Evolutionary conservation across 2,797 vertebrate species (phyloP), one percentile per base, ranked within the genome.

Genomic region (Sebastiscus albofasciatus): DNA sequence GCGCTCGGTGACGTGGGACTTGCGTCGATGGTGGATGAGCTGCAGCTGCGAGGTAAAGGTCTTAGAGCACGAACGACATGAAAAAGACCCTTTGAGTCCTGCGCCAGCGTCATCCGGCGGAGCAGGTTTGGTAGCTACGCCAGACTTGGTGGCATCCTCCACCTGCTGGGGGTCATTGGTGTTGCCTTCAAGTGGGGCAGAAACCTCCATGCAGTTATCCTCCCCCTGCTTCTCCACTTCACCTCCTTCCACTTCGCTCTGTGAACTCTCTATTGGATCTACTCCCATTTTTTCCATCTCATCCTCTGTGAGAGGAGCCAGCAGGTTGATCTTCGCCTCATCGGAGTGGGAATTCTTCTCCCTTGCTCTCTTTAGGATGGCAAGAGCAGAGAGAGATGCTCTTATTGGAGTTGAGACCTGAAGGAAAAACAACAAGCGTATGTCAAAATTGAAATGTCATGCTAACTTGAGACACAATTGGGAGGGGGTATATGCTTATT

Each of bases 61-160:
- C 92, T 97, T 97, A 0, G 88, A 68, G 81, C 97, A 98, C 0
- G 94, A 94, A 0, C 95, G 95, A 75, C 97, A 98, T 6, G 94
- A 90, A 72, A 96, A 95, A 3, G 82, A 2, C 18, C 24, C 81
- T 79, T 81, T 4, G 27, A 14, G 80, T 8, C n/a, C 60, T 5
- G 1, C 54, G 3, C n/a, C 36, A 0, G 76, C 4, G n/a, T 78
- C 60, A 13, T 36, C 49, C 2, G 1, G 2, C 12, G 83, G 20
- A 55, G 62, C 16, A 4, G 75, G 0, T 5, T 79, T 20, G 52
- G 55, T n/a, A 12, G 58, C 71, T 0, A 33, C 8, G 12, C n/a
- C 62, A 9, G 70, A 60, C 27, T 72, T 29, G 9, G 79, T 8
- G n/a, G 34, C 34, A 13, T 84, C 73, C 13, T 72, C 68, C 60